A percentile compares a stretch with the other conserved stretches of the same genome.
Conservation (phyloP, 2,797 vertebrate genomes). For the Esox masquinongy region DNA sequence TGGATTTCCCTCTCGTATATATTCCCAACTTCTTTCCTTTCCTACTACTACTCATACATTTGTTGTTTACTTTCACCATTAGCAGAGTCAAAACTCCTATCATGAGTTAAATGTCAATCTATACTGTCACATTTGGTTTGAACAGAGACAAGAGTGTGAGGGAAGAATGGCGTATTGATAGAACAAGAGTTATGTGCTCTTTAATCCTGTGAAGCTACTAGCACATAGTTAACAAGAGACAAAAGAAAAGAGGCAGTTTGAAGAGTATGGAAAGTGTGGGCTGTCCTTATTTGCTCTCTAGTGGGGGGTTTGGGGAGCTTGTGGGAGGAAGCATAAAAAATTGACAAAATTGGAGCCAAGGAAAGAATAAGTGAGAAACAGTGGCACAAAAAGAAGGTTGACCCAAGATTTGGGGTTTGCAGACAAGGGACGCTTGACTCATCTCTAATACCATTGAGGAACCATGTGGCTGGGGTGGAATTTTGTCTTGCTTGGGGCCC, state of each 20-base stretch:
- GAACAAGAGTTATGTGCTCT: slow-evolving; percentile 8
- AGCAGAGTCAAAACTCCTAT: slow-evolving; percentile 14
- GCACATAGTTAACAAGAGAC: slow-evolving; percentile 72
- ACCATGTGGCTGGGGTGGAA: slow-evolving; percentile 68
- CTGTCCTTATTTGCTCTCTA: slow-evolving; percentile 76
- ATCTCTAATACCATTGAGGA: slow-evolving; percentile 28
- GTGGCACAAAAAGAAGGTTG: neutral
- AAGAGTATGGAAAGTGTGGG: slow-evolving; percentile 72
- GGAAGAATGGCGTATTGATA: slow-evolving; percentile 28
- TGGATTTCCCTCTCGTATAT: neutral
- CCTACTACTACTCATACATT: neutral
- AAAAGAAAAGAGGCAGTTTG: slow-evolving; percentile 68
- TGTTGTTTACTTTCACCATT: slow-evolving; percentile 17
- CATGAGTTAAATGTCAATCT: slow-evolving; percentile 17
- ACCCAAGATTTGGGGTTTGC: slow-evolving; percentile 5
- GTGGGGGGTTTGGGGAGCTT: slow-evolving; percentile 56
- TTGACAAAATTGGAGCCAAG: slow-evolving; percentile 19
- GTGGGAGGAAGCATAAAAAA: slow-evolving; percentile 65
- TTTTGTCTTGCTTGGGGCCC: slow-evolving; percentile 60
- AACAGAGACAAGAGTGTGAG: slow-evolving; percentile 7
- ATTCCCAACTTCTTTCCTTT: neutral
- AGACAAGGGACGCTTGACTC: slow-evolving; percentile 43
- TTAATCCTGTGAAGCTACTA: slow-evolving; percentile 67
- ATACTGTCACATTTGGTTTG: neutral
- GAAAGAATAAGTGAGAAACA: slow-evolving; percentile 15